Conservation (phyloP, 2,797 vertebrate genomes). For the Sorex maritimensis region DNA sequence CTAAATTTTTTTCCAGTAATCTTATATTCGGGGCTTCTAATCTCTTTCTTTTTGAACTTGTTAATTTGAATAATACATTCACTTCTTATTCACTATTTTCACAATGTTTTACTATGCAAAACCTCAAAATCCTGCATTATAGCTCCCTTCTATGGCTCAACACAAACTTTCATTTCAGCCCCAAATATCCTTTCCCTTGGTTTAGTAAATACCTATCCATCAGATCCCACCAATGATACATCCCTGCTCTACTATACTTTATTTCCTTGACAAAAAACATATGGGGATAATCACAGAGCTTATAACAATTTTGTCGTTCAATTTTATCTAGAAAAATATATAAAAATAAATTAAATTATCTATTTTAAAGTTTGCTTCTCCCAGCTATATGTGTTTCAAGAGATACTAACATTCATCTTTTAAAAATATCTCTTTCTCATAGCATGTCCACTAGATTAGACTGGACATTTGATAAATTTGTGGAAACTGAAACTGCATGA, state of each 20-base stretch:
- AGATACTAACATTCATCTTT: background rate
- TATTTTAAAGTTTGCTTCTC: slow-evolving; percentile 29
- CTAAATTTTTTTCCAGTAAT: background rate
- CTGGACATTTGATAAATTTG: slow-evolving; percentile 22
- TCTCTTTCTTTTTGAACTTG: background rate
- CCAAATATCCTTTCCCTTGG: background rate
- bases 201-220: background rate
- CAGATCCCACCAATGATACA: background rate
- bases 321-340: background rate
- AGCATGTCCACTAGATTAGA: background rate
- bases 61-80: background rate
- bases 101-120: background rate
- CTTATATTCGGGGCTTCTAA: background rate
- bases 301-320: background rate
- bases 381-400: slow-evolving; percentile 20
- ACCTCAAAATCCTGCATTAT: background rate
- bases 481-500: slow-evolving; percentile 29
- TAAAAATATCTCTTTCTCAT: background rate
- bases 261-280: slow-evolving; percentile 1
- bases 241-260: background rate
- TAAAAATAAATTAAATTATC: slow-evolving; percentile 9
- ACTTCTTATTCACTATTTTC: background rate
- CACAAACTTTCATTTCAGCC: background rate
- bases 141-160: background rate
- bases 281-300: background rate